Percentiles rank a stretch among this genome's conserved stretches.
These are phyloP conservation scores for Cirrhinus molitorella DNA, from an alignment of 2,797 vertebrate genomes.

Conservation along the genomic window DNA sequence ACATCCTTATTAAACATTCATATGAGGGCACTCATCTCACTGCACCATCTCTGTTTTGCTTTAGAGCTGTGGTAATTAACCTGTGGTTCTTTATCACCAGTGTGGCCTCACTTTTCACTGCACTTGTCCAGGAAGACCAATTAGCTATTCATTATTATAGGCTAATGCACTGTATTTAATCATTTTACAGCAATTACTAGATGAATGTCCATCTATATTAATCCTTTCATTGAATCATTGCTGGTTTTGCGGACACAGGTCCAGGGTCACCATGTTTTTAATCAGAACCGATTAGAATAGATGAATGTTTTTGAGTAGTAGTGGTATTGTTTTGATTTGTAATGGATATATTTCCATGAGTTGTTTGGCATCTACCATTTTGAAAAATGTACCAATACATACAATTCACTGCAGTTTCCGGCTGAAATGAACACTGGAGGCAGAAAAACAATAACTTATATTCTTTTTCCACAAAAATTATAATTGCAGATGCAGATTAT, in stretches of 20 bases:
- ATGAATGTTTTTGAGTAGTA: background rate
- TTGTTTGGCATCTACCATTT: background rate
- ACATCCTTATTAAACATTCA: conserved; percentile 21
- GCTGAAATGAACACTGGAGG: too few relatives aligned
- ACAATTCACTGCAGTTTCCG: too few relatives aligned
- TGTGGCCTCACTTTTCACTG: background rate
- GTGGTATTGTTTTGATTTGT: background rate
- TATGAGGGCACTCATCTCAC: conserved; percentile 4
- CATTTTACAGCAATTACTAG: background rate
- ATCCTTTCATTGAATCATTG: background rate
- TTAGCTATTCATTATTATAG: background rate
- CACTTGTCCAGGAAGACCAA: background rate
- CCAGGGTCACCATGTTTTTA: background rate
- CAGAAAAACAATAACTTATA: too few relatives aligned
- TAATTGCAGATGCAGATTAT: background rate
- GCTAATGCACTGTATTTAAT: conserved; percentile 11
- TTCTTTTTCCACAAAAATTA: too few relatives aligned
- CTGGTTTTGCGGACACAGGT: background rate
- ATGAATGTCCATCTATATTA: background rate
- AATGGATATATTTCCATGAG: background rate
- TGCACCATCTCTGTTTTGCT: background rate
- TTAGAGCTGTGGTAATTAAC: background rate
- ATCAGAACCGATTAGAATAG: background rate
- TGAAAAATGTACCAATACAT: too few relatives aligned
- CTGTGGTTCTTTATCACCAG: background rate